Conservation (phyloP, 2,113 vertebrate species). For the cat (Felis catus) region F.catus_Fca126_mat1.0 CM031423.1:2207001-2207500, state of each 20-base stretch:
- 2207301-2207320: accelerated
- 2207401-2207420: neutral
- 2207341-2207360: neutral
- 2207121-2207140: accelerated
- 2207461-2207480: neutral
- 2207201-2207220: neutral
- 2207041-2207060: neutral
- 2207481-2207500: neutral
- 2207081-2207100: no score
- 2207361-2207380: neutral
- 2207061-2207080: no score
- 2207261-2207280: neutral
- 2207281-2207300: neutral
- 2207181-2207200: neutral
- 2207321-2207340: neutral
- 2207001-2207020: no score
- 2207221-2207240: accelerated
- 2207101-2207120: accelerated
- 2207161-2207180: neutral
- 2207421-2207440: neutral
- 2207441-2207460: neutral
- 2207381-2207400: neutral
- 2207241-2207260: no score
- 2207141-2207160: neutral
- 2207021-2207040: neutral